phyloP scores from a whole-genome alignment of 37 sponge, comb jelly and placozoan genomes.

The Chondrosia reniformis region DNA sequence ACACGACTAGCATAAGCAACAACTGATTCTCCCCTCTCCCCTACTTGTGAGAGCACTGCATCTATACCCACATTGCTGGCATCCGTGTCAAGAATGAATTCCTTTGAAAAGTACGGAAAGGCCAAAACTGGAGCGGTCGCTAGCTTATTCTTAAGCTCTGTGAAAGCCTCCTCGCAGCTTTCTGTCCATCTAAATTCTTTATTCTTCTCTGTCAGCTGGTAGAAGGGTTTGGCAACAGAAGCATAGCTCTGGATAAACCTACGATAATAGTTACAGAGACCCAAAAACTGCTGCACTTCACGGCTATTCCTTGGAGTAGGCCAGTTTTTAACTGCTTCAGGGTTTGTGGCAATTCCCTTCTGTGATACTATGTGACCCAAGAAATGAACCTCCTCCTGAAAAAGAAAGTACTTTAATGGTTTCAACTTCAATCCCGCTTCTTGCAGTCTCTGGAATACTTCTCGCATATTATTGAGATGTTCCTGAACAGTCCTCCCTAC shows the following conservation, averaged over 20 bases:
- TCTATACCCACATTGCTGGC: background rate
- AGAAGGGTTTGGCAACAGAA: slow-evolving; percentile 30
- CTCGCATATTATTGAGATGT: slow-evolving; percentile 16
- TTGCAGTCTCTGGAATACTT: slow-evolving; percentile 22
- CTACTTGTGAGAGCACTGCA: background rate
- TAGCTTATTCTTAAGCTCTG: background rate
- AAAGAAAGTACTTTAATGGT: slow-evolving; percentile 23
- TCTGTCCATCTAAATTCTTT: slow-evolving; percentile 1
- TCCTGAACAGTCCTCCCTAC: slow-evolving; percentile 24
- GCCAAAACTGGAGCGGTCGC: slow-evolving; percentile 7
- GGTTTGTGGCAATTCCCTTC: background rate
- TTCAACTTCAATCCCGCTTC: slow-evolving; percentile 31
- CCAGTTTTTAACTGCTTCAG: background rate
- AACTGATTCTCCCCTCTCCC: slow-evolving; percentile 12
- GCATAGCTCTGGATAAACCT: slow-evolving; percentile 25
- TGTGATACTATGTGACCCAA: slow-evolving; percentile 41
- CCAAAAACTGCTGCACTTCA: slow-evolving; percentile 12
- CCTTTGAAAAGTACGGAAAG: background rate
- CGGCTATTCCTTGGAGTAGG: background rate
- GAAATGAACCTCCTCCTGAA: slow-evolving; percentile 17
- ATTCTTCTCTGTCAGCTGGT: slow-evolving; percentile 12
- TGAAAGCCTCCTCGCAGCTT: background rate
- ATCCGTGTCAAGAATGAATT: slow-evolving; percentile 19
- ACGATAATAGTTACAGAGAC: background rate
- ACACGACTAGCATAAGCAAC: slow-evolving; percentile 26